These are phyloP conservation scores for Eulemur mongoz DNA, from an alignment of 2,797 vertebrate genomes.

Conservation along the genomic window DNA sequence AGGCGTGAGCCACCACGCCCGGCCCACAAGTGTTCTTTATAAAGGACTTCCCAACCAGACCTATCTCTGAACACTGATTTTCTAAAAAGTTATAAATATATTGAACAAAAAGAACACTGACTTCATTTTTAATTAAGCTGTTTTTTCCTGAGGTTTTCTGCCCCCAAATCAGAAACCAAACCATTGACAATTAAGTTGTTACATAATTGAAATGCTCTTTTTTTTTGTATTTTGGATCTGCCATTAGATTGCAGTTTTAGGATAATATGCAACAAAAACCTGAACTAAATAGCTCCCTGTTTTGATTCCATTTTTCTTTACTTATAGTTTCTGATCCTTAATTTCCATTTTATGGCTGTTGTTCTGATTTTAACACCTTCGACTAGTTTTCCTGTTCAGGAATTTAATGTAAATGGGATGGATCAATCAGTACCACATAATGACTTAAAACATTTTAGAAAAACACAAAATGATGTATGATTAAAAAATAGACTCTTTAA, in stretches of 20 bases:
- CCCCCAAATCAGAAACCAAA: neutral
- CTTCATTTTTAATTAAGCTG: neutral
- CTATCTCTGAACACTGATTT: neutral
- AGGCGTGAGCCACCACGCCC: too few species aligned
- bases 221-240: neutral
- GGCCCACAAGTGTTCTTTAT: neutral
- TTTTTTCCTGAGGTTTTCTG: neutral
- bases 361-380: neutral
- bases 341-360: neutral
- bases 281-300: neutral
- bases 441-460: constrained; percentile 26
- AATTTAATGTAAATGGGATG: neutral
- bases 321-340: neutral
- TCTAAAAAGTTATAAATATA: neutral
- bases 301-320: neutral
- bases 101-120: neutral
- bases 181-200: neutral
- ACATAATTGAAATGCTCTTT: neutral
- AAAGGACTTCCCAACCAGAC: neutral
- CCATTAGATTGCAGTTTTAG: neutral
- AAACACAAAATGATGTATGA: neutral
- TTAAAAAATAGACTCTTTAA: neutral
- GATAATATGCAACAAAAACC: neutral
- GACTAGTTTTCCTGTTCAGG: neutral
- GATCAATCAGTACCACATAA: neutral